Conservation (phyloP, 2,113 vertebrate species). For the Heloderma charlesbogerti region DNA sequence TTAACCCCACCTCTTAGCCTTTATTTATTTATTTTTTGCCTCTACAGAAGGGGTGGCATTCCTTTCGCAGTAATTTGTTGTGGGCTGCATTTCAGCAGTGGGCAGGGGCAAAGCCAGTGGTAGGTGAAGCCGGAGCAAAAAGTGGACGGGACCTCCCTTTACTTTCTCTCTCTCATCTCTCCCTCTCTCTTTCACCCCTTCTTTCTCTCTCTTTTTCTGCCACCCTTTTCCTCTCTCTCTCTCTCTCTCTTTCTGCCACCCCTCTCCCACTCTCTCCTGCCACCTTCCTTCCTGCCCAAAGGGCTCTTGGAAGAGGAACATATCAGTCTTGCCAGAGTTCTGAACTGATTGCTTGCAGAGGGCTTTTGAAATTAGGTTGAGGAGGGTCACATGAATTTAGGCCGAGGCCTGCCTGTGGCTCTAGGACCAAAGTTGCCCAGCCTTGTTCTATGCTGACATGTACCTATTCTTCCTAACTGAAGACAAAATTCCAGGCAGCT, state of each 20-base stretch:
- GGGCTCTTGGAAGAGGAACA: background rate
- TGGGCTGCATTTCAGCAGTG: background rate
- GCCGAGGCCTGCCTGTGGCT: no score
- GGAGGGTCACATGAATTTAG: no score
- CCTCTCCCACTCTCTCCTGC: no score
- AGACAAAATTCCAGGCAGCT: background rate
- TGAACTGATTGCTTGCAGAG: background rate
- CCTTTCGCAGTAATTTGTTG: background rate
- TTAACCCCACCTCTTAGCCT: background rate
- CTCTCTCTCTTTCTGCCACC: background rate
- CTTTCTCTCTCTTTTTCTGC: no score
- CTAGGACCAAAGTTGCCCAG: no score
- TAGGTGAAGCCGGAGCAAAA: background rate
- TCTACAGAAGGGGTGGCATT: background rate
- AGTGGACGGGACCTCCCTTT: no score
- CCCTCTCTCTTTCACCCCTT: background rate
- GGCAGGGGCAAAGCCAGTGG: no score
- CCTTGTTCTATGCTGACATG: background rate
- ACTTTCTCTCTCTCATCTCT: background rate
- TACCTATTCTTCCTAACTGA: background rate
- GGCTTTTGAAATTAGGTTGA: background rate
- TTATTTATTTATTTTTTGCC: background rate
- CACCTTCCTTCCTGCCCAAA: background rate
- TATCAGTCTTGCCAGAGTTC: background rate
- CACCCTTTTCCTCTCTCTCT: no score